Base-by-base conservation (phyloP, 1,140 invertebrate genomes). In the Drosophila sp. region DNA sequence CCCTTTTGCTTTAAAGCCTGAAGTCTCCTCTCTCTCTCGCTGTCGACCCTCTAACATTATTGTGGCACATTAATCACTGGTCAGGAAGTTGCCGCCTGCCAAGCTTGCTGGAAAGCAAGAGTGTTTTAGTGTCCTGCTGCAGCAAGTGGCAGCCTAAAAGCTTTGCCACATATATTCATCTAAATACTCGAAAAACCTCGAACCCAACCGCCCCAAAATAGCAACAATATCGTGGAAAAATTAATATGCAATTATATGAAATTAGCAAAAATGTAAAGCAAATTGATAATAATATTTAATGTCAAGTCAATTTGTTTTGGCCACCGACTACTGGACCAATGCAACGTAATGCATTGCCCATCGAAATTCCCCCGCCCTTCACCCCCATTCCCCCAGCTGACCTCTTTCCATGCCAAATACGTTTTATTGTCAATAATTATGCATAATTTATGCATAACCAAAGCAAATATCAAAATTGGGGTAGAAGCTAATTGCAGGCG, bases 271-370 rank as follows among this genome's bases (percentile, higher is more conserved):
- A 82, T 73, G 66, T 72, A 70, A 54, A 64, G 60, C 68, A 75
- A 82, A 86, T 87, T 86, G 79, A 87, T 87, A 87, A 86, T 86
- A 87, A 82, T 82, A 87, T 79, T 87, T 82, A 87, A 82, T 82
- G 79, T 69, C 75, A 82, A 76, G 71, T 79, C 82, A 87, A 82
- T 82, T 87, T 82, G 83, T 72, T 82, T 71, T 41, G 55, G 40
- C 71, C 70, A 61, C 56, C 23, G 44, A 32, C 32, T 61, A 57
- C 56, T 30, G 55, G 70, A 33, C 54, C 40, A 30, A 65, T 7
- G 54, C 11, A n/a, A 27, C 30, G 6, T 29, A 11, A 32, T 3
- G 4, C n/a, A 32, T 4, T 32, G 17, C 2, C 23, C 60, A 41
- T 7, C 23, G 17, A 17, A 17, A 17, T 17, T 17, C 7, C 30